Conservation (phyloP, 2,797 vertebrate species). For the Amphiprion clarkii region DNA sequence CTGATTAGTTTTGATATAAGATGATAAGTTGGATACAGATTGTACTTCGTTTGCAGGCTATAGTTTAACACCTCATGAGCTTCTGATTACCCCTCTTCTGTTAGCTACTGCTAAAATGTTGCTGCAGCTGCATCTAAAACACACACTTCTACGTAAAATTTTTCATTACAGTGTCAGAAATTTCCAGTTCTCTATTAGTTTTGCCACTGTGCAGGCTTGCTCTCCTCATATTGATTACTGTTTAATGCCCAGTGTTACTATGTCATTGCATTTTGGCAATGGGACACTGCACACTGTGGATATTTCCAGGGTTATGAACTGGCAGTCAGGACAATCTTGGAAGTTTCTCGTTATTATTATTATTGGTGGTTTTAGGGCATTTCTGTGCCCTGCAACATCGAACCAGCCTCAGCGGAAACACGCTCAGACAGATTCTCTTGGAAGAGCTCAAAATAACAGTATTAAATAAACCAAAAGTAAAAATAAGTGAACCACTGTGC, state of each 20-base stretch:
- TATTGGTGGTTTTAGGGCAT: neutral
- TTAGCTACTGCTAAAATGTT: neutral
- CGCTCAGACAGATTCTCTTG: neutral
- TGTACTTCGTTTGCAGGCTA: neutral
- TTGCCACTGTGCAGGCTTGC: neutral
- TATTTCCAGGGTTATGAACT: neutral
- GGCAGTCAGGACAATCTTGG: slow-evolving; percentile 25
- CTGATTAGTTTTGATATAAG: neutral
- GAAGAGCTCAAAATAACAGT: neutral
- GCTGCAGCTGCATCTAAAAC: neutral
- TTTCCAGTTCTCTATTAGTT: neutral
- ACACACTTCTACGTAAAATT: neutral
- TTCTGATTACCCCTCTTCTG: too few species aligned
- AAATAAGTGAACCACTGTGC: neutral
- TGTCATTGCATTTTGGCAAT: neutral
- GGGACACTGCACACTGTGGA: neutral
- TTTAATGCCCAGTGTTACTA: neutral
- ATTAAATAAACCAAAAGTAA: slow-evolving; percentile 7
- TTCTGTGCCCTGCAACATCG: neutral
- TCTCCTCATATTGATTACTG: neutral
- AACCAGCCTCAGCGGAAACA: neutral
- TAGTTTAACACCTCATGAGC: neutral
- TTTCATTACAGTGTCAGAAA: neutral
- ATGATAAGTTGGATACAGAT: too few species aligned
- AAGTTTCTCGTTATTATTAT: slow-evolving; percentile 27